Evolutionary conservation across 1,140 invertebrate genomes (phyloP).

Genomic region (Drosophila bocqueti): DNA sequence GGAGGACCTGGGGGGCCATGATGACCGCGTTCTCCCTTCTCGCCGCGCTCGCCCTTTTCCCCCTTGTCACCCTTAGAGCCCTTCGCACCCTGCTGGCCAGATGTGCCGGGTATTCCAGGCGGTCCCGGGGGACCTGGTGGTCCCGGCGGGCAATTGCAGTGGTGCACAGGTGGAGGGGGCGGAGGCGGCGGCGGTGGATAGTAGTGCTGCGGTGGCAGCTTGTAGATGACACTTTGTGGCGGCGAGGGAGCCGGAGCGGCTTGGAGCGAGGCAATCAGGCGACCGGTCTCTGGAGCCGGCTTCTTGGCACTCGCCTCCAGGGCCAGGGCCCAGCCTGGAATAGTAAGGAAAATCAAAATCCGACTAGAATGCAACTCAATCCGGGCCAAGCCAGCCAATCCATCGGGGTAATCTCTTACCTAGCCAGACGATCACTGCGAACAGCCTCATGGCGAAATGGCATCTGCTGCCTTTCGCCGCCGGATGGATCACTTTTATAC

Average conservation of each 20-base stretch:
- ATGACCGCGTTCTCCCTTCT: constrained; percentile 88
- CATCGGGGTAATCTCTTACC: constrained; percentile 40
- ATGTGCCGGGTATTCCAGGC: constrained; percentile 87
- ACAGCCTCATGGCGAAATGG: constrained; percentile 56
- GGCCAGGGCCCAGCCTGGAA: constrained; percentile 32
- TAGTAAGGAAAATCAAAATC: background rate
- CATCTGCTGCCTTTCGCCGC: constrained; percentile 52
- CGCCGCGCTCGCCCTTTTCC: constrained; percentile 87
- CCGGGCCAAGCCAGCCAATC: background rate
- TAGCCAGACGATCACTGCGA: constrained; percentile 48
- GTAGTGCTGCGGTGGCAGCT: constrained; percentile 87
- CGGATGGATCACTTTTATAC: constrained; percentile 63
- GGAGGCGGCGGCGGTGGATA: constrained; percentile 88
- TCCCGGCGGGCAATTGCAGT: constrained; percentile 87
- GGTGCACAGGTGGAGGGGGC: constrained; percentile 87
- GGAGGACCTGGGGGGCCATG: constrained; percentile 87
- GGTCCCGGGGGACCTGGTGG: constrained; percentile 89
- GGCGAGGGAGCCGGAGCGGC: constrained; percentile 83
- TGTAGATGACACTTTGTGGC: constrained; percentile 62
- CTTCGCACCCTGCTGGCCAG: constrained; percentile 88
- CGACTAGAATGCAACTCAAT: background rate
- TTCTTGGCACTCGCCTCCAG: constrained; percentile 30
- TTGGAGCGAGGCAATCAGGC: constrained; percentile 85
- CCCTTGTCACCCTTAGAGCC: constrained; percentile 90
- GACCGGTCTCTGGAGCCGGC: constrained; percentile 44